Percentiles rank a stretch among this genome's conserved stretches.
These are phyloP conservation scores for Hipparchia sbordonii DNA, from an alignment of 2,888 invertebrate species.

Conservation along the genomic window DNA sequence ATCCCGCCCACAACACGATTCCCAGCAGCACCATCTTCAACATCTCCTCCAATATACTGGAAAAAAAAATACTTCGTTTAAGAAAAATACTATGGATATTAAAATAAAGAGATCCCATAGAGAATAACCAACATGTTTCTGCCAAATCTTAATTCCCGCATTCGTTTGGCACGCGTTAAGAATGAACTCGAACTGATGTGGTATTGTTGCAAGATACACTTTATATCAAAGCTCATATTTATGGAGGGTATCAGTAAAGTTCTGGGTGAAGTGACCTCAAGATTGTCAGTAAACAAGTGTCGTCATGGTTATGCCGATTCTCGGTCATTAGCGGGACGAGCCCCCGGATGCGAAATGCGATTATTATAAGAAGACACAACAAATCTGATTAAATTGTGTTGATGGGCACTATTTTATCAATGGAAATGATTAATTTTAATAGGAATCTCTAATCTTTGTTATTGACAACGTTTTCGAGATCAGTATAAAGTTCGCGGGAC, in stretches of 20 bases:
- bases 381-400: slow-evolving; percentile 18
- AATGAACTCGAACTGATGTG: slow-evolving; percentile 59
- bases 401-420: background rate
- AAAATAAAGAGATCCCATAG: background rate
- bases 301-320: slow-evolving; percentile 36
- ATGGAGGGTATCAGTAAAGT: slow-evolving; percentile 59
- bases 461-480: background rate
- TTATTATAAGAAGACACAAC: slow-evolving; percentile 28
- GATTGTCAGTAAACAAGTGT: slow-evolving; percentile 36
- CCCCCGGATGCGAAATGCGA: slow-evolving; percentile 50
- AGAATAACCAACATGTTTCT: slow-evolving; percentile 51
- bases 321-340: slow-evolving; percentile 54
- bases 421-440: slow-evolving; percentile 1
- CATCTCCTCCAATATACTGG: slow-evolving; percentile 79
- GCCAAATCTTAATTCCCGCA: slow-evolving; percentile 52
- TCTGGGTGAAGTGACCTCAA: slow-evolving; percentile 45
- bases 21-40: slow-evolving; percentile 75
- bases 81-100: slow-evolving; percentile 47
- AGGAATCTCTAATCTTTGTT: slow-evolving; percentile 4
- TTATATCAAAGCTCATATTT: slow-evolving; percentile 59
- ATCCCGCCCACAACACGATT: slow-evolving; percentile 74
- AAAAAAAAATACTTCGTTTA: slow-evolving; percentile 40
- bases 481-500: background rate
- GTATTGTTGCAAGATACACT: slow-evolving; percentile 54
- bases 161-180: slow-evolving; percentile 45